phyloP scores from a whole-genome alignment of 2,797 vertebrate genomes.

The Peromyscus melanophrys region DNA sequence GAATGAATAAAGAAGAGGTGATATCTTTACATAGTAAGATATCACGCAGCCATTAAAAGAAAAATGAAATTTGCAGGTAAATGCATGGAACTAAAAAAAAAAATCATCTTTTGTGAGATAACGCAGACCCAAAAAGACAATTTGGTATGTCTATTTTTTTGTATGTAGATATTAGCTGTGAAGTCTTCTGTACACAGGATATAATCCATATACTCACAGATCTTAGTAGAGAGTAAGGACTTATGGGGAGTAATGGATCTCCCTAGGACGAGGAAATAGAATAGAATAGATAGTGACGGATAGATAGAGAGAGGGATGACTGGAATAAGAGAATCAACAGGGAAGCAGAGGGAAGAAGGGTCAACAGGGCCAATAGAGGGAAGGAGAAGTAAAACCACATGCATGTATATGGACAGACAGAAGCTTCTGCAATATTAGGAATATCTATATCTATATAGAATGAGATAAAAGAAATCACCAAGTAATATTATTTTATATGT shows the following conservation, averaged over 20 bases:
- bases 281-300: background rate
- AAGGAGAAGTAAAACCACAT: background rate
- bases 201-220: background rate
- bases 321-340: background rate
- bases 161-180: background rate
- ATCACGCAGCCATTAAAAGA: background rate
- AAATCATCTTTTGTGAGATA: background rate
- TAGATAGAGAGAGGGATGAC: background rate
- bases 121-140: background rate
- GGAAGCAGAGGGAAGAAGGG: background rate
- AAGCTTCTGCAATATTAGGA: background rate
- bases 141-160: background rate
- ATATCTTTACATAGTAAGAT: background rate
- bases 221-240: background rate
- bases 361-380: background rate
- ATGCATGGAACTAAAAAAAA: background rate
- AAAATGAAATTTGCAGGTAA: background rate
- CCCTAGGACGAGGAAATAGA: too few species aligned
- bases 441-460: background rate
- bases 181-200: too few species aligned
- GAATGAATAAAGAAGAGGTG: background rate
- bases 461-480: background rate
- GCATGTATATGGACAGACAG: rapidly evolving
- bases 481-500: background rate
- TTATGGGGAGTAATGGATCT: background rate